Conservation (phyloP, 2,797 vertebrate genomes). For the Aldrovandia affinis region DNA sequence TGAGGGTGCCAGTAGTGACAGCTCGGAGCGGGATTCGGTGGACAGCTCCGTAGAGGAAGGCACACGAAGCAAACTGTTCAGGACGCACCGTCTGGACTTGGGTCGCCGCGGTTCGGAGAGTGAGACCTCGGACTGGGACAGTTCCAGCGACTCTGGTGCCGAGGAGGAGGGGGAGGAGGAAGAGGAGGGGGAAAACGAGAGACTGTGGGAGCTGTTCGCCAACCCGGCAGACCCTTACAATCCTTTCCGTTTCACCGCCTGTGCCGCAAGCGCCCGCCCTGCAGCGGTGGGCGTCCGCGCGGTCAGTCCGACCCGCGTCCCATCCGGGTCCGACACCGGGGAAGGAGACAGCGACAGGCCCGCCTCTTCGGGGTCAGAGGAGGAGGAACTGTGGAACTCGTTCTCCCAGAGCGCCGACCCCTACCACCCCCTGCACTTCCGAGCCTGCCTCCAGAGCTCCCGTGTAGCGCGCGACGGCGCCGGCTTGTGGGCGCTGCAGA, state of each 20-base stretch:
- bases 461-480: background rate
- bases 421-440: constrained; percentile 77
- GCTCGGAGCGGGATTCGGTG: constrained; percentile 36
- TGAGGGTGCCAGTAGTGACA: constrained; percentile 10
- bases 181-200: constrained; percentile 70
- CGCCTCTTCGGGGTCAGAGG: constrained; percentile 61
- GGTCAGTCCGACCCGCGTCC: constrained; percentile 26
- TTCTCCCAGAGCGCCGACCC: constrained; percentile 67
- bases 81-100: constrained; percentile 46
- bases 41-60: constrained; percentile 45
- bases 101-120: constrained; percentile 70
- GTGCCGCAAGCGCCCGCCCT: constrained; percentile 43
- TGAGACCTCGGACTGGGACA: constrained; percentile 74
- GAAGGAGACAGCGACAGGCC: constrained; percentile 46
- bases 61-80: background rate
- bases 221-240: constrained; percentile 72
- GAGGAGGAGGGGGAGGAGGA: constrained; percentile 71
- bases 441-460: constrained; percentile 61
- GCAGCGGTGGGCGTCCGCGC: background rate
- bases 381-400: constrained; percentile 72
- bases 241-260: constrained; percentile 75
- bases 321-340: constrained; percentile 45
- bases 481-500: background rate
- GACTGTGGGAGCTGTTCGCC: constrained; percentile 73
- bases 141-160: constrained; percentile 64